Evolutionary conservation across 1,140 invertebrate species (phyloP).

Genomic region (Aleiodes sp.): DNA sequence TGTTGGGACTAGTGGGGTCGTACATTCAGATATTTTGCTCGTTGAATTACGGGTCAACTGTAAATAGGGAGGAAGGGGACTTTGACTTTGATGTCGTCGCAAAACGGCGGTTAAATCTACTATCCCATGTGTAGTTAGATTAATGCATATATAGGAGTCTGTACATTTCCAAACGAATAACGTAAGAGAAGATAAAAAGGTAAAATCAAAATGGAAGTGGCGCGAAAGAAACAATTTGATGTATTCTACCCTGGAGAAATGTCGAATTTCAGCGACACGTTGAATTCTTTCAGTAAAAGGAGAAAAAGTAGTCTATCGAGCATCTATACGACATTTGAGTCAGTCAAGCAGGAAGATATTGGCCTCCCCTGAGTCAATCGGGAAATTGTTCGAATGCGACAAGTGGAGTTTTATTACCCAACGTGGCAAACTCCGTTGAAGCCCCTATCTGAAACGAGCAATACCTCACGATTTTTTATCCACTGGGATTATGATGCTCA

Average conservation of each 20-base stretch:
- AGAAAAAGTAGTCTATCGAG: background rate
- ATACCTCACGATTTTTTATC: background rate
- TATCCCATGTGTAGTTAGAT: background rate
- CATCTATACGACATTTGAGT: slow-evolving; percentile 14
- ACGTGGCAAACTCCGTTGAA: background rate
- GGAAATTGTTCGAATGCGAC: slow-evolving; percentile 16
- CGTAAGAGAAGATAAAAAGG: background rate
- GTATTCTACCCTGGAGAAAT: background rate
- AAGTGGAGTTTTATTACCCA: slow-evolving; percentile 23
- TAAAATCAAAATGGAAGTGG: background rate
- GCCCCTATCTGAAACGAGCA: background rate
- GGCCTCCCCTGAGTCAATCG: slow-evolving; percentile 15
- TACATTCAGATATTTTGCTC: background rate
- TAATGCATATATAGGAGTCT: background rate
- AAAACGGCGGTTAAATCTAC: background rate
- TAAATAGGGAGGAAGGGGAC: background rate
- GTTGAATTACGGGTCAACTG: background rate
- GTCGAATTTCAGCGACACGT: slow-evolving; percentile 3
- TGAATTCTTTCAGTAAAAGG: background rate
- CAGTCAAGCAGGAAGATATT: slow-evolving; percentile 11
- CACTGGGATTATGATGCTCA: background rate
- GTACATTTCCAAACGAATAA: background rate
- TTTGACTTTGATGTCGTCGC: background rate
- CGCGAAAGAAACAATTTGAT: background rate
- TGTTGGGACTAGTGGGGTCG: background rate